Percentiles rank a stretch among this genome's conserved stretches.
phyloP scores from a whole-genome alignment of 2,797 vertebrate genomes.

The Botia kubotai region DNA sequence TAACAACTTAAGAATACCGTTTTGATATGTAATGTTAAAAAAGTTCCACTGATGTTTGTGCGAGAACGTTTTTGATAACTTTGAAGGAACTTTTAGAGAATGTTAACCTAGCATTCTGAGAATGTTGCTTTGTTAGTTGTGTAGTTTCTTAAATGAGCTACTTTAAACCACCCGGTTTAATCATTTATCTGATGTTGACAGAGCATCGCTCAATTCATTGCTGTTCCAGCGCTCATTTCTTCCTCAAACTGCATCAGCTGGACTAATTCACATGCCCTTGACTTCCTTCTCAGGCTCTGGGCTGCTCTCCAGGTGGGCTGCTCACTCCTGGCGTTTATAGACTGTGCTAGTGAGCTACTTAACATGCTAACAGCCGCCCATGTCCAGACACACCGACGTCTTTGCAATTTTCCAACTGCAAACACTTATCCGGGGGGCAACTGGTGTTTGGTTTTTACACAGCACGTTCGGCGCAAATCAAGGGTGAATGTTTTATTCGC shows the following conservation, averaged over 20 bases:
- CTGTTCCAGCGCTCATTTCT: constrained; percentile 21
- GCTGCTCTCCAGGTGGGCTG: constrained; percentile 50
- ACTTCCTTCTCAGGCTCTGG: constrained; percentile 34
- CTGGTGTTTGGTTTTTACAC: background rate
- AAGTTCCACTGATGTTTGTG: too few species aligned
- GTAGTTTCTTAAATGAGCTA: constrained; percentile 21
- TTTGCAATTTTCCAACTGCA: constrained; percentile 43
- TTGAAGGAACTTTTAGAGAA: too few species aligned
- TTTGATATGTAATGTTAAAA: too few species aligned
- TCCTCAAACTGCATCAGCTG: constrained; percentile 15
- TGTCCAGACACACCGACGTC: constrained; percentile 32
- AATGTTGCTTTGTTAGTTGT: too few species aligned
- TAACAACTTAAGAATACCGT: too few species aligned
- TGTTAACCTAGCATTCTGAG: too few species aligned
- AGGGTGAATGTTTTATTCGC: constrained; percentile 37
- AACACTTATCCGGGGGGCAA: constrained; percentile 33
- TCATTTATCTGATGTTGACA: constrained; percentile 31
- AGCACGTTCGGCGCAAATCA: constrained; percentile 6
- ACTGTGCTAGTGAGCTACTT: constrained; percentile 40
- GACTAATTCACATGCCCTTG: constrained; percentile 54
- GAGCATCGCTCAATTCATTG: constrained; percentile 37
- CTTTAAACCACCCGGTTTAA: constrained; percentile 4
- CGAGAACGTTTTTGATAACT: too few species aligned
- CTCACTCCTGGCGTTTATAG: constrained; percentile 48
- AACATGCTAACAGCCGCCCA: constrained; percentile 42